Conservation (phyloP, 2,797 vertebrate genomes). For the Brachymystax lenok region DNA sequence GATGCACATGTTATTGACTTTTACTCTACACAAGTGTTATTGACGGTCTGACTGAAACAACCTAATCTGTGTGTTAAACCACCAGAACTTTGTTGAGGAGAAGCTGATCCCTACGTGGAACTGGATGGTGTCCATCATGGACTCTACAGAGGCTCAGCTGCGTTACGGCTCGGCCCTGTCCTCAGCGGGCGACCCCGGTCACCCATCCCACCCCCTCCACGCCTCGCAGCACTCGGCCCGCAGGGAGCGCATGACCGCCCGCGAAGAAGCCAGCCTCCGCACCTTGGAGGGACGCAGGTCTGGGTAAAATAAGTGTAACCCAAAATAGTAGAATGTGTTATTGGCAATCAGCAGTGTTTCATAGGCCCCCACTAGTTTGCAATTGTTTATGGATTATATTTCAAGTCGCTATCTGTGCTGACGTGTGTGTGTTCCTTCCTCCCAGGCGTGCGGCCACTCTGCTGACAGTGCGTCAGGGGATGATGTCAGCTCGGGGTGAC, state of each 20-base stretch:
- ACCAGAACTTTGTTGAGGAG: conserved; percentile 91
- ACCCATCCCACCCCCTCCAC: conserved; percentile 96
- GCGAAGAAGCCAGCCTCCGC: conserved; percentile 94
- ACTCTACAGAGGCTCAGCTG: conserved; percentile 97
- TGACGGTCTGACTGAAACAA: not conserved
- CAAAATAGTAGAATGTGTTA: not conserved
- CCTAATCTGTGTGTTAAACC: not conserved
- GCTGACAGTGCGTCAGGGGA: conserved; percentile 94
- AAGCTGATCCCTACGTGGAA: conserved; percentile 99
- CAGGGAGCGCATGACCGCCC: conserved; percentile 92
- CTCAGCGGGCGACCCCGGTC: conserved; percentile 97
- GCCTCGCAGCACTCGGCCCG: conserved; percentile 95
- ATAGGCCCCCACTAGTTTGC: not conserved
- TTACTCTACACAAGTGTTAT: not conserved
- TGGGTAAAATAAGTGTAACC: conserved; percentile 58
- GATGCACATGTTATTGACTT: not conserved
- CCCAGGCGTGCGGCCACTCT: conserved; percentile 89
- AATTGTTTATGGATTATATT: not conserved
- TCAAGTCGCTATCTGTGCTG: not conserved
- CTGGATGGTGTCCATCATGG: conserved; percentile 99
- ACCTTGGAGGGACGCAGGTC: conserved; percentile 91
- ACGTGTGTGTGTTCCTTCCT: conserved; percentile 1
- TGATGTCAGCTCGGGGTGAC: conserved; percentile 98
- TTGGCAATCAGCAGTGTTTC: not conserved
- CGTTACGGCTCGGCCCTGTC: conserved; percentile 96